These are phyloP conservation scores for Eriocheir sinensis DNA, from an alignment of 1,140 invertebrate genomes.

Conservation along the genomic window DNA sequence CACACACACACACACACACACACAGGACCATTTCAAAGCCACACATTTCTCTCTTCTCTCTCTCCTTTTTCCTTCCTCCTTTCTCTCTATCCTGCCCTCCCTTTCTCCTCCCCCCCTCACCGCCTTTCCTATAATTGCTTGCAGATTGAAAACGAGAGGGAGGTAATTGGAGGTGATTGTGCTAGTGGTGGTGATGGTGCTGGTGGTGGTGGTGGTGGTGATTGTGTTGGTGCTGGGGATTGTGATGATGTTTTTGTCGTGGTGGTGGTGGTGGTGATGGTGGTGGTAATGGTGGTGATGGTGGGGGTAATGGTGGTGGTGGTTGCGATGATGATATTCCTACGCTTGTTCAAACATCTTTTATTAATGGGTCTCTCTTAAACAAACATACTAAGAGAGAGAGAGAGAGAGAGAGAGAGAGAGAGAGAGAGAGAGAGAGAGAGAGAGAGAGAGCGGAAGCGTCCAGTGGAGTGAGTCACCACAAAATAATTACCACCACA, in stretches of 20 bases:
- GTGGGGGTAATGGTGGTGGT: too few relatives aligned
- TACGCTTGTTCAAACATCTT: too few relatives aligned
- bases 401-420: too few relatives aligned
- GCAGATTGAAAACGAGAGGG: not conserved
- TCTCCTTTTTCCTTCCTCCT: not conserved
- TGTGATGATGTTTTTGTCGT: too few relatives aligned
- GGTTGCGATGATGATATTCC: too few relatives aligned
- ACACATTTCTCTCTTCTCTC: not conserved
- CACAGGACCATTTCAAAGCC: not conserved
- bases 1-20: constrained; percentile 22
- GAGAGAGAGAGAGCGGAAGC: constrained; percentile 1
- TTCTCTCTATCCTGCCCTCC: not conserved
- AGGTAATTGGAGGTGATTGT: not conserved
- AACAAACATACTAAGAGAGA: too few relatives aligned
- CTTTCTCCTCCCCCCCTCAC: not conserved
- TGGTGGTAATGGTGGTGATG: not conserved
- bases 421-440: too few relatives aligned
- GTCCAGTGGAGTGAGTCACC: constrained; percentile 1
- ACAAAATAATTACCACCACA: not conserved
- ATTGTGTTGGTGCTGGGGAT: not conserved
- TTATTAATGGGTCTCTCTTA: too few relatives aligned
- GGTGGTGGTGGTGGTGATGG: not conserved
- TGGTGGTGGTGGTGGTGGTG: not conserved
- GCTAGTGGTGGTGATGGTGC: not conserved
- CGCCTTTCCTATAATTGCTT: not conserved